Base-by-base conservation (phyloP, 2,888 invertebrate genomes). In the Pterostichus madidus region DNA sequence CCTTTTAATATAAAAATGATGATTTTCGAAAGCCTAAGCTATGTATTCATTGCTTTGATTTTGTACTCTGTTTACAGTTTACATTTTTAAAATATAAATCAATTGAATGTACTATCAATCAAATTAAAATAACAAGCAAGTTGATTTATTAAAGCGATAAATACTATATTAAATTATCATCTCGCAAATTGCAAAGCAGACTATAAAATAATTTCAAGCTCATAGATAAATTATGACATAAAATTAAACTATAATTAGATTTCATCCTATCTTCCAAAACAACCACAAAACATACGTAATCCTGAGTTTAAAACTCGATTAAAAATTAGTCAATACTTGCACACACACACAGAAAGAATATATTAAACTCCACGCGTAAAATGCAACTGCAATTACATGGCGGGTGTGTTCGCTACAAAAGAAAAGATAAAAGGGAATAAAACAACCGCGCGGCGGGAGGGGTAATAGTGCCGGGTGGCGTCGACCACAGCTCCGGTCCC, bases 401-500 rank as follows among this genome's bases (percentile, higher is more conserved):
- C 73, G 52, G 15, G 53, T 53, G n/a, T 64, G 44, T 5, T 15
- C 44, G 15, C 6, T 39, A 78, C 59, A 78, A 78, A 78, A 78
- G 59, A 78, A 53, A 59, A 68, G 68, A 80, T 49, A 80, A 80
- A 64, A 68, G 64, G 17, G 52, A 68, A 61, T 80, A 68, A 80
- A 79, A 80, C 56, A 80, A 39, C 32, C n/a, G 8, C 56, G 53
- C 10, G 32, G 59, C 35, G 46, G 71, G 39, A 13, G 53, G 80
- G 52, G 73, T 71, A 80, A 53, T 68, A 82, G 75, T 15, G 15
- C 32, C 39, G 52, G 75, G 59, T 32, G 39, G 76, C 17, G 32
- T 13, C 49, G 61, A 46, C 81, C 81, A 46, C 75, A 82, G 31
- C 81, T 49, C 61, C 75, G 56, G 24, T 76, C 81, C 81, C 81